Evolutionary conservation across 2,888 invertebrate species (phyloP).

Genomic region (Thumatha senex): DNA sequence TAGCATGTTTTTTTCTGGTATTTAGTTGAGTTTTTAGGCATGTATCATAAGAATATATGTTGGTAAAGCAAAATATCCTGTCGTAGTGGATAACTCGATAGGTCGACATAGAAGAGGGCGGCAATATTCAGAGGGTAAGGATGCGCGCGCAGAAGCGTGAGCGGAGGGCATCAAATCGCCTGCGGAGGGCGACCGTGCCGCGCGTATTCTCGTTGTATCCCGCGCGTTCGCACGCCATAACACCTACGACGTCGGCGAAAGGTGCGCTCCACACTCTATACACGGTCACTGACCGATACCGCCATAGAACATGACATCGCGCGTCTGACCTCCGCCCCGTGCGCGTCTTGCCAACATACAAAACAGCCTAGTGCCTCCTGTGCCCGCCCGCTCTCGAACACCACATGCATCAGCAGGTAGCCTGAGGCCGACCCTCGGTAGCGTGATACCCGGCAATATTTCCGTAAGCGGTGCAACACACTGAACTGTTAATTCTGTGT

Average conservation of each 20-base stretch:
- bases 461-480: constrained; percentile 59
- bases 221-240: constrained; percentile 62
- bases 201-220: constrained; percentile 65
- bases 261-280: constrained; percentile 56
- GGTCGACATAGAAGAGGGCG: constrained; percentile 76
- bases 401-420: constrained; percentile 61
- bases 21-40: constrained; percentile 47
- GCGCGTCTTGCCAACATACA: constrained; percentile 30
- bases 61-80: constrained; percentile 65
- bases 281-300: constrained; percentile 75
- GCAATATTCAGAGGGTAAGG: constrained; percentile 68
- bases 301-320: constrained; percentile 37
- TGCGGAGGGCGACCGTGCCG: constrained; percentile 76
- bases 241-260: constrained; percentile 61
- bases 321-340: constrained; percentile 43
- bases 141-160: constrained; percentile 79
- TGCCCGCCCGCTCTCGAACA: constrained; percentile 37
- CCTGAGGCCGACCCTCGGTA: constrained; percentile 59
- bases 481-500: constrained; percentile 59
- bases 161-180: constrained; percentile 80
- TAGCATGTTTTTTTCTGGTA: constrained; percentile 36
- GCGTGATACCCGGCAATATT: constrained; percentile 73
- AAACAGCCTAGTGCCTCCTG: constrained; percentile 22
- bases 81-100: constrained; percentile 75
- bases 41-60: constrained; percentile 57